Percentiles rank a stretch among this genome's conserved stretches.
These are phyloP conservation scores for Anthophora plumipes DNA, from an alignment of 2,888 invertebrate species.

Conservation along the genomic window DNA sequence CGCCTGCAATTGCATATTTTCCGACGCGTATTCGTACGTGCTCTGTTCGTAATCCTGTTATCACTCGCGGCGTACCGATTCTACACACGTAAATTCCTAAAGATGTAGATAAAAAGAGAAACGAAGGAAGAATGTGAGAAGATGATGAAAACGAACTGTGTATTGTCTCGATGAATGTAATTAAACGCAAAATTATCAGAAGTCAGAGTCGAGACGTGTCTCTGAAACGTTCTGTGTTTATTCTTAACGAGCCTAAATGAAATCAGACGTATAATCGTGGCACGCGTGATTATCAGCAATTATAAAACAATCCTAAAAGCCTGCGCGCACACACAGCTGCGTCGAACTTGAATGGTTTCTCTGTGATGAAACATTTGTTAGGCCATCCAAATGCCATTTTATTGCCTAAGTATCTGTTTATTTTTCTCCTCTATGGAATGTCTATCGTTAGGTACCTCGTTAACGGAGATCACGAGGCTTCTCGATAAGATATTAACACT, in stretches of 20 bases:
- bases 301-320: conserved; percentile 1
- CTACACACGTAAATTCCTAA: too few relatives aligned
- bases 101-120: too few relatives aligned
- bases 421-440: neutral
- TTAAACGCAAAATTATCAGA: too few relatives aligned
- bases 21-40: conserved; percentile 22
- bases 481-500: neutral
- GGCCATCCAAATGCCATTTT: neutral
- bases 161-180: too few relatives aligned
- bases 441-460: neutral
- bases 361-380: conserved; percentile 1
- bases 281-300: neutral
- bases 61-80: neutral
- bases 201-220: too few relatives aligned
- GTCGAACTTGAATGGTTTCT: neutral
- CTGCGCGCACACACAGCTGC: too few relatives aligned
- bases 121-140: too few relatives aligned
- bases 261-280: neutral
- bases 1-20: conserved; percentile 20
- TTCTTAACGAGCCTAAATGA: neutral
- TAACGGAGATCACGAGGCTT: neutral
- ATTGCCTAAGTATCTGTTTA: neutral
- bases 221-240: too few relatives aligned
- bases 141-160: too few relatives aligned
- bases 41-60: conserved; percentile 4